Conservation (phyloP, 2,113 vertebrate species). For the Marmota flaviventris region DNA sequence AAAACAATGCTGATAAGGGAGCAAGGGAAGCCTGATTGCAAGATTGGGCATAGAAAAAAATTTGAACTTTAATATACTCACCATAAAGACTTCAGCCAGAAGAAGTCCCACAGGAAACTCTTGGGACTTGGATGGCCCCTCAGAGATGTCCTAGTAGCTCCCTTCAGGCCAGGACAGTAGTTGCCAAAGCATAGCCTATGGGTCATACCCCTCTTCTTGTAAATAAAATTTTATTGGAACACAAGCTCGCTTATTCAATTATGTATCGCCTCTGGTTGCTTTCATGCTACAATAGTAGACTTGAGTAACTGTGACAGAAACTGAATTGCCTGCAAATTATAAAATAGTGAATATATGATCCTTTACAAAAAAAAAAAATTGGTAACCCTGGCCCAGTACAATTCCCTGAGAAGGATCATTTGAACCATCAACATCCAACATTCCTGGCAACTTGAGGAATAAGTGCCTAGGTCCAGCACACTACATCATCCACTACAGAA, state of each 20-base stretch:
- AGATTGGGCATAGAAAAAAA: not conserved
- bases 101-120: not conserved
- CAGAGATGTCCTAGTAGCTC: not conserved
- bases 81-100: not conserved
- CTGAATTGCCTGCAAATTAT: not conserved
- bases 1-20: not conserved
- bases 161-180: not conserved
- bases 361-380: not conserved
- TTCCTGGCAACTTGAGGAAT: not conserved
- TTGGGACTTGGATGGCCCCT: not conserved
- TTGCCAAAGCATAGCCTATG: not conserved
- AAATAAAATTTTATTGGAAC: not conserved
- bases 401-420: not conserved
- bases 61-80: not conserved
- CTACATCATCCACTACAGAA: not conserved
- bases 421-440: not conserved
- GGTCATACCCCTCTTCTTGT: not conserved
- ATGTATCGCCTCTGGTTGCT: not conserved
- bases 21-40: not conserved
- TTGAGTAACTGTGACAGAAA: not conserved
- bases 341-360: not conserved
- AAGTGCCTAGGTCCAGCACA: not conserved
- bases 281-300: not conserved
- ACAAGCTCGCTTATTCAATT: not conserved
- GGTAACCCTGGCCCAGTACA: not conserved